A percentile compares a stretch with the other conserved stretches of the same genome.
phyloP scores from a whole-genome alignment of 2,888 invertebrate genomes.

The Caenorhabditis auriculariae region DNA sequence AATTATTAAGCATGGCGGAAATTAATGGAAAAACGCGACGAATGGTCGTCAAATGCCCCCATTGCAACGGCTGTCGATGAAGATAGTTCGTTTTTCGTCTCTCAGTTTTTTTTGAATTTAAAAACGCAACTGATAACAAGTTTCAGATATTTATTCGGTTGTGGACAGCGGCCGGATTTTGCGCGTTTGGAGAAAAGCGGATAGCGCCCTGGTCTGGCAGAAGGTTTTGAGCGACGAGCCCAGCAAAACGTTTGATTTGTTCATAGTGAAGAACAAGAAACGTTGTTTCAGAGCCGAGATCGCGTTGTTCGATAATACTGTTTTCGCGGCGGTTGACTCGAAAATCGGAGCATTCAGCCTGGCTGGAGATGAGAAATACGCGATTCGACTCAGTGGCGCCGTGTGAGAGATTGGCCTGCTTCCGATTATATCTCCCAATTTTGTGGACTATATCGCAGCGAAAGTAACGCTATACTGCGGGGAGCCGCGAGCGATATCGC shows the following conservation, averaged over 20 bases:
- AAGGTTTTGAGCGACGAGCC: background rate
- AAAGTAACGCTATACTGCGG: too few species aligned
- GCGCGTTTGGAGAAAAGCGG: conserved; percentile 32
- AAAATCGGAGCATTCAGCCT: too few species aligned
- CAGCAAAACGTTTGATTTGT: background rate
- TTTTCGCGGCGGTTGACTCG: too few species aligned
- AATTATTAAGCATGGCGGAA: conserved; percentile 51
- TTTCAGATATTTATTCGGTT: conserved; percentile 31
- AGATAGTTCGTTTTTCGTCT: conserved; percentile 7
- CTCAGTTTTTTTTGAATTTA: background rate
- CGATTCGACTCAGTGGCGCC: too few species aligned
- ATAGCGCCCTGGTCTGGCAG: conserved; percentile 36
- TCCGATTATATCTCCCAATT: too few species aligned
- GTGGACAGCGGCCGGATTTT: conserved; percentile 31
- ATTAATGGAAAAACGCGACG: conserved; percentile 28
- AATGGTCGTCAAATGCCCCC: background rate
- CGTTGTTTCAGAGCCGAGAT: too few species aligned
- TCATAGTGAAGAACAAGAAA: too few species aligned
- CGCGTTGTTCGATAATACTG: too few species aligned
- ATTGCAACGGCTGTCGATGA: background rate
- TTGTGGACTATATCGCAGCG: too few species aligned
- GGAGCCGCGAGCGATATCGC: too few species aligned
- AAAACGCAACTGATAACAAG: background rate
- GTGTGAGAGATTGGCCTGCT: too few species aligned
- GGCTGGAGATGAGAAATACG: too few species aligned